Evolutionary conservation across 1,140 invertebrate genomes (phyloP), one percentile per base, ranked within the genome.

Genomic region (Nasonia vitripennis): DNA sequence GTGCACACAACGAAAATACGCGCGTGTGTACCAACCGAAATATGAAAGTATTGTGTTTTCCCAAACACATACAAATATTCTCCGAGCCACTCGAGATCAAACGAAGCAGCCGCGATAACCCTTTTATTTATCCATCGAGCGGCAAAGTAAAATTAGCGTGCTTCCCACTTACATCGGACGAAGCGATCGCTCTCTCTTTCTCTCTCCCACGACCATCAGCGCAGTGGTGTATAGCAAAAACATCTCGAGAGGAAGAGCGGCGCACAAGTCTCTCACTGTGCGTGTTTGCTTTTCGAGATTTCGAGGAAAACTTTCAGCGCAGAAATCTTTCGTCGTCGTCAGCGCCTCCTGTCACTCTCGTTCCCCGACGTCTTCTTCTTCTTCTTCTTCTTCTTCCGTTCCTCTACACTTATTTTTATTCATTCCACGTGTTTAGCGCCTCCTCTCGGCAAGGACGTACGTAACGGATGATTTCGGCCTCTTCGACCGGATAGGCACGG

Each of bases 251-350:
- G 74, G n/a, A 75, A 45, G 41, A 75, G 74, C 4, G 1, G 41
- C 5, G 34, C 31, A 45, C 74, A 45, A 20, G 41, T 34, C 74
- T 41, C 37, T 78, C 48, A 23, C 45, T 27, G 75, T 78, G 48
- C 45, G 31, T 34, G 51, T 74, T 77, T 84, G 83, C 41, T 71
- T 78, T 83, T 78, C 82, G 41, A 27, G 73, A 71, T 85, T 85
- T 85, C 84, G 84, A 75, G 84, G 84, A 85, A 85, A 85, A 85
- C 31, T 85, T 81, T 74, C 31, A 77, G 84, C 71, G 78, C 51
- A 81, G 70, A 62, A 78, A 85, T 80, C 70, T 55, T 73, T 81
- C 67, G 80, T 81, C 70, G 62, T 62, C 0, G 23, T 7, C 55
- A 27, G 34, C 45, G 45, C 45, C 31, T 68, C 78, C 37, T 81